Percentiles rank a stretch among this genome's conserved stretches.
Conservation (phyloP, 2,888 invertebrate species). For the Operophtera brumata region DNA sequence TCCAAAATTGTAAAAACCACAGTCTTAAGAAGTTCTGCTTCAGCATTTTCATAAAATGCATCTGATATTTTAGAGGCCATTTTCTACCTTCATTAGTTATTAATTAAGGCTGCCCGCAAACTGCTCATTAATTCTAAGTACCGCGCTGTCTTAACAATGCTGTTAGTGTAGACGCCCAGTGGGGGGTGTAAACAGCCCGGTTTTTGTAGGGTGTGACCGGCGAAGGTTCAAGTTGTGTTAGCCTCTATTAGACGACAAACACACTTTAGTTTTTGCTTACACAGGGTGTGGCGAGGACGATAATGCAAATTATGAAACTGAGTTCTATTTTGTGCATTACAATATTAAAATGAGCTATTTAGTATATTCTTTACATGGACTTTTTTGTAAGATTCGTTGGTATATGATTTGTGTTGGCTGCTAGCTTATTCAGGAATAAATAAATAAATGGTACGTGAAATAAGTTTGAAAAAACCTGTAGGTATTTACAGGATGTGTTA, state of each 20-base stretch:
- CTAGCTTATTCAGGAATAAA: too few species aligned
- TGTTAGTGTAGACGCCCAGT: slow-evolving; percentile 36
- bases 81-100: slow-evolving; percentile 54
- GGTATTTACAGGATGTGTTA: too few species aligned
- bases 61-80: slow-evolving; percentile 37
- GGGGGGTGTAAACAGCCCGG: slow-evolving; percentile 20
- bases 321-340: background rate
- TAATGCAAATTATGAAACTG: too few species aligned
- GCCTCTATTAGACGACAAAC: slow-evolving; percentile 8
- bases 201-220: slow-evolving; percentile 23
- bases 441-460: too few species aligned
- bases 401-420: too few species aligned
- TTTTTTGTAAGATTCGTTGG: too few species aligned
- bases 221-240: slow-evolving; percentile 4
- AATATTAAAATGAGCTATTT: too few species aligned
- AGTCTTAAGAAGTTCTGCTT: slow-evolving; percentile 22
- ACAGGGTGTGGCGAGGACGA: background rate
- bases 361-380: too few species aligned
- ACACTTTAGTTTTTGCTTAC: slow-evolving; percentile 2
- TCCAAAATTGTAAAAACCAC: slow-evolving; percentile 13
- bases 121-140: slow-evolving; percentile 63
- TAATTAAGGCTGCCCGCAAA: slow-evolving; percentile 56
- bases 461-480: too few species aligned
- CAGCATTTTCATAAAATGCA: slow-evolving; percentile 31
- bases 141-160: slow-evolving; percentile 52